These are phyloP conservation scores for Zonotrichia albicollis DNA, from an alignment of 2,797 vertebrate genomes.

Conservation along the genomic window DNA sequence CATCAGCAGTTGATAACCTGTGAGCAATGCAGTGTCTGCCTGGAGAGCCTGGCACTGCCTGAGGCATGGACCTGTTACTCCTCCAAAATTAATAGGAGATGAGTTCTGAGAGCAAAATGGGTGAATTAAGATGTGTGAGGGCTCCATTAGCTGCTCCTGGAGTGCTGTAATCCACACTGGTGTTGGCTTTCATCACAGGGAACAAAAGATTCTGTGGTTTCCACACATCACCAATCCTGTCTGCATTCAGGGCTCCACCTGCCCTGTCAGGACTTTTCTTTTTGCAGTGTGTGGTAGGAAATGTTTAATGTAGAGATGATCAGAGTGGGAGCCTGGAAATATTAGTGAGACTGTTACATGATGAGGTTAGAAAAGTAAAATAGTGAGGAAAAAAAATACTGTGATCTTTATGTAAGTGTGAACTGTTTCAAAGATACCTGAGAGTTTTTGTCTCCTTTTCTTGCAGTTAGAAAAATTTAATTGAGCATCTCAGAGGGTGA, in stretches of 20 bases:
- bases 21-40: accelerated
- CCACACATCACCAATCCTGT: neutral
- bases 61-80: neutral
- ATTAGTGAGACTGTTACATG: neutral
- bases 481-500: neutral
- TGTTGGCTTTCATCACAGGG: neutral
- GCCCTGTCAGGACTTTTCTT: neutral
- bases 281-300: neutral
- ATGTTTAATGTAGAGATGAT: neutral
- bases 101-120: neutral
- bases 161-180: neutral
- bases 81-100: neutral
- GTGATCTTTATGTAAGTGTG: neutral
- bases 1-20: neutral
- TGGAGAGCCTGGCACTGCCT: neutral
- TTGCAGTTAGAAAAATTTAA: constrained; percentile 3
- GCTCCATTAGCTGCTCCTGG: neutral
- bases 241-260: neutral
- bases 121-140: neutral
- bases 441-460: neutral
- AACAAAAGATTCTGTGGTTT: neutral
- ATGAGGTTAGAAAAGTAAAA: neutral
- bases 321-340: neutral
- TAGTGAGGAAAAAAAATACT: neutral
- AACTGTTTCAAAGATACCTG: neutral